These are phyloP conservation scores for Phasia obesa DNA, from an alignment of 2,888 invertebrate species.

Conservation along the genomic window DNA sequence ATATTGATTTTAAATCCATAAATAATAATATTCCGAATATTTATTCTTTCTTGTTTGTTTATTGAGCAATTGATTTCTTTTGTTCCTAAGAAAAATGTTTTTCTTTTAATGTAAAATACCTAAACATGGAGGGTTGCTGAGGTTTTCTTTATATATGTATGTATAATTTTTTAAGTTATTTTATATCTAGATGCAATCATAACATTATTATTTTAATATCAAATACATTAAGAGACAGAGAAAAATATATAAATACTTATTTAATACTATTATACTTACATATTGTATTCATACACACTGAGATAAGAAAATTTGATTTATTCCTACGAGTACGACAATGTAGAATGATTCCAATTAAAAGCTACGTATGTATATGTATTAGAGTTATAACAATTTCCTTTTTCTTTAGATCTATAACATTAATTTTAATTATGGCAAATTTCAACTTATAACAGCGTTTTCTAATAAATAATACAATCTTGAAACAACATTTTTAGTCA, in stretches of 20 bases:
- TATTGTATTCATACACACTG: slow-evolving; percentile 17
- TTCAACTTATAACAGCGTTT: not conserved
- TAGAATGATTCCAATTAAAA: slow-evolving; percentile 17
- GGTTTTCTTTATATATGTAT: slow-evolving; percentile 6
- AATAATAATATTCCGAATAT: not conserved
- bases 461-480: not conserved
- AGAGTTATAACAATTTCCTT: not conserved
- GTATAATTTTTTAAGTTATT: not conserved
- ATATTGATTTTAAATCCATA: not conserved
- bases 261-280: slow-evolving; percentile 13
- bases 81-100: slow-evolving; percentile 27
- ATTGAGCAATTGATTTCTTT: slow-evolving; percentile 44
- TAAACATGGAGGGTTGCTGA: slow-evolving; percentile 56
- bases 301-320: slow-evolving; percentile 32
- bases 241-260: slow-evolving; percentile 31
- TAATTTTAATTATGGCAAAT: not conserved
- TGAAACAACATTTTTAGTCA: not conserved
- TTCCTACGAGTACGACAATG: slow-evolving; percentile 13
- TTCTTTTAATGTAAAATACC: slow-evolving; percentile 50
- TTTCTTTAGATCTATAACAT: not conserved
- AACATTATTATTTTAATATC: slow-evolving; percentile 42
- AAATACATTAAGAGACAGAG: slow-evolving; percentile 45
- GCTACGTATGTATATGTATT: not conserved
- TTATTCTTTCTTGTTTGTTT: slow-evolving; percentile 9
- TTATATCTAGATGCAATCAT: slow-evolving; percentile 25